These are phyloP conservation scores for Spodoptera litura DNA, from an alignment of 1,140 invertebrate genomes.

Conservation along the genomic window DNA sequence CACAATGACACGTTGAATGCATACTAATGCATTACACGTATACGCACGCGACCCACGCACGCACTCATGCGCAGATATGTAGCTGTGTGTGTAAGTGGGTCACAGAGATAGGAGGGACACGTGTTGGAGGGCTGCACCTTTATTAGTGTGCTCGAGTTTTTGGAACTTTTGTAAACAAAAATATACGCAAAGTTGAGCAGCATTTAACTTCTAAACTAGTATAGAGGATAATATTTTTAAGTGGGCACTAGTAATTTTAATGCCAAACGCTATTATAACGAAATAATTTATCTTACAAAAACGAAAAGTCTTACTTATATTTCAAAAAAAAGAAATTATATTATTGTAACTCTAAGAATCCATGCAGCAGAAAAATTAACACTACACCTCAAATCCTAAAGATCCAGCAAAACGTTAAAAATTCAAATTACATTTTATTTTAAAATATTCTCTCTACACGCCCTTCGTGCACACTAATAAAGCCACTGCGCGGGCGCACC, in stretches of 20 bases:
- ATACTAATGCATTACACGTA: conserved; percentile 61
- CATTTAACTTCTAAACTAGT: too few species aligned
- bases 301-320: too few species aligned
- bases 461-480: conserved; percentile 73
- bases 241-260: too few species aligned
- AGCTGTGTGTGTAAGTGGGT: conserved; percentile 78
- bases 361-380: too few species aligned
- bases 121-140: conserved; percentile 79
- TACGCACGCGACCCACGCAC: conserved; percentile 52
- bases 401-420: too few species aligned
- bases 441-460: neutral
- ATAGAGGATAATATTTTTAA: too few species aligned
- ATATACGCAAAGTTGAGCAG: neutral
- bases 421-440: too few species aligned
- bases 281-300: too few species aligned
- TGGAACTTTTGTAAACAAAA: neutral
- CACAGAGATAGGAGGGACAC: conserved; percentile 83
- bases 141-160: conserved; percentile 62
- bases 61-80: conserved; percentile 41
- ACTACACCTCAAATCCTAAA: too few species aligned
- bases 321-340: too few species aligned
- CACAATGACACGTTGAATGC: conserved; percentile 59
- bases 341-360: too few species aligned
- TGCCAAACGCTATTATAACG: too few species aligned
- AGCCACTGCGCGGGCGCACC: conserved; percentile 65